phyloP scores from a whole-genome alignment of 2,113 vertebrate species.

The Tychaedon coryphoeus region DNA sequence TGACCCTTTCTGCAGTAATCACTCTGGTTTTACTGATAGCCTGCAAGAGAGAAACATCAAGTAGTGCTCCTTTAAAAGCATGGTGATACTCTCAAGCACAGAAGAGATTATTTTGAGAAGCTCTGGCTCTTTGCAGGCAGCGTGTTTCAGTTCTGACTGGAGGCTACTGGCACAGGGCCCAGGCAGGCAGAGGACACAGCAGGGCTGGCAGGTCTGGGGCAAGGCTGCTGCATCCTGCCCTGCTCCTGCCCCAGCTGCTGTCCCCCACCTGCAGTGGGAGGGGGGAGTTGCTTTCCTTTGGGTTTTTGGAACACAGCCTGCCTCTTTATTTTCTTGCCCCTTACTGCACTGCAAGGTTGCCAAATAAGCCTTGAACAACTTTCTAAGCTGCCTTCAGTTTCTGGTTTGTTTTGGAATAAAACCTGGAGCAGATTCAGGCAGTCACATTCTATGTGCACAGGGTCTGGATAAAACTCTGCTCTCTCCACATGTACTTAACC shows the following conservation, averaged over 20 bases:
- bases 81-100: rapidly evolving
- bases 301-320: not conserved
- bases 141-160: rapidly evolving
- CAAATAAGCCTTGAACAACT: not conserved
- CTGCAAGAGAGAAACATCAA: rapidly evolving
- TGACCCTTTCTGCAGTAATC: not conserved
- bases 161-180: not conserved
- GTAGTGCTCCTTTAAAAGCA: not conserved
- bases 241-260: not conserved
- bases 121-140: not conserved
- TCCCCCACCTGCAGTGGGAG: not conserved
- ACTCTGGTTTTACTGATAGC: not conserved
- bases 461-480: not conserved
- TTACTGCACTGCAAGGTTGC: not conserved
- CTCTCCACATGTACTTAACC: too few relatives aligned
- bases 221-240: not conserved
- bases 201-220: not conserved
- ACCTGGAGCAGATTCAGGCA: not conserved
- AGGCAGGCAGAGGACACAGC: not conserved
- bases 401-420: not conserved
- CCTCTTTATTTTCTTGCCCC: not conserved
- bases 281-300: not conserved
- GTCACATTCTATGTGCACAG: rapidly evolving
- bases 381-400: not conserved
- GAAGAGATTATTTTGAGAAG: not conserved